Conservation (phyloP, 1,140 invertebrate genomes). For the Teleopsis dalmanni region DNA sequence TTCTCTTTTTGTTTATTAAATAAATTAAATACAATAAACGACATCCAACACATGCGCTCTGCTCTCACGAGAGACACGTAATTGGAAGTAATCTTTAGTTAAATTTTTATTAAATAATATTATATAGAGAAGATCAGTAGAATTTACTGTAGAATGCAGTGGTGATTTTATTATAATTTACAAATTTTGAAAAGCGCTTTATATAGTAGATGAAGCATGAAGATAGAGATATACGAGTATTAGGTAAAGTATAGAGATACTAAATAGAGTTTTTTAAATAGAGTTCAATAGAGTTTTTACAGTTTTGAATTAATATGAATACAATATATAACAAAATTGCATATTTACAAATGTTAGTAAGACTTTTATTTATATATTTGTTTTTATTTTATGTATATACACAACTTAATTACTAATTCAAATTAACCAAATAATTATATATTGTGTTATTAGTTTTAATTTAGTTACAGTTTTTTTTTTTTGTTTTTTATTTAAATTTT, state of each 20-base stretch:
- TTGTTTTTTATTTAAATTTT: neutral
- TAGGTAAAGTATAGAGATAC: too few species aligned
- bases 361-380: neutral
- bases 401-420: conserved; percentile 7
- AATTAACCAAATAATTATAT: conserved; percentile 2
- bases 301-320: neutral
- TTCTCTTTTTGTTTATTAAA: neutral
- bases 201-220: too few species aligned
- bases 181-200: too few species aligned
- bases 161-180: too few species aligned
- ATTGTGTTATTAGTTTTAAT: conserved; percentile 1
- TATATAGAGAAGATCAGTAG: too few species aligned
- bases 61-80: conserved; percentile 41
- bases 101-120: too few species aligned
- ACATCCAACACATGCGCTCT: conserved; percentile 47
- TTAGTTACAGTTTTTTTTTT: conserved; percentile 8
- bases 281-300: too few species aligned
- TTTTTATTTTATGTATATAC: conserved; percentile 3
- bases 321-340: neutral
- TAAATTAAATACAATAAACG: conserved; percentile 35
- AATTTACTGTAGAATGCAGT: too few species aligned
- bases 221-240: too few species aligned
- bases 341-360: conserved; percentile 12
- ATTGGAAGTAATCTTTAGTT: too few species aligned
- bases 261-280: too few species aligned